Percentiles rank a stretch among this genome's conserved stretches.
Evolutionary conservation across 2,113 vertebrate genomes (phyloP).

Genomic region (Trematocara nigrifrons): DNA sequence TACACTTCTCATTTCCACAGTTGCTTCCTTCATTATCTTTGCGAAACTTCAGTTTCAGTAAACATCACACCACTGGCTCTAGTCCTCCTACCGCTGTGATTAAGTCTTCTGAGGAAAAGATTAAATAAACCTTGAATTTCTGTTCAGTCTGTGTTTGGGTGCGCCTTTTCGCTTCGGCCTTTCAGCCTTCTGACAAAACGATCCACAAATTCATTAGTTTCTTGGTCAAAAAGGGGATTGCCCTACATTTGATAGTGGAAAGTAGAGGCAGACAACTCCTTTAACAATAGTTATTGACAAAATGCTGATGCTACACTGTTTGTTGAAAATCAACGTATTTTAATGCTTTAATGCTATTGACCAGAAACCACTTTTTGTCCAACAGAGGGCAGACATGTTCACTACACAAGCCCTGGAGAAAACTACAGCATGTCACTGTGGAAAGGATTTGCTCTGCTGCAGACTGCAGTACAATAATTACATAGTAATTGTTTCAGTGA

Average conservation of each 20-base stretch:
- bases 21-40: no score
- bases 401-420: background rate
- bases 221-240: background rate
- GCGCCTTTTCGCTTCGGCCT: accelerated
- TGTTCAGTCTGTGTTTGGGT: background rate
- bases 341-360: background rate
- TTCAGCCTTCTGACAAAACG: background rate
- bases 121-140: background rate
- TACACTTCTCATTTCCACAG: no score
- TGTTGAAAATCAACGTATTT: background rate
- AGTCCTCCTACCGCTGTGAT: no score
- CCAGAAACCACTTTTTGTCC: background rate
- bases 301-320: background rate
- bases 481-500: background rate
- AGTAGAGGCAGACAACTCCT: background rate
- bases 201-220: background rate
- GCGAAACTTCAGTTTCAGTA: no score
- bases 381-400: background rate
- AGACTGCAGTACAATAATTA: background rate
- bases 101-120: no score
- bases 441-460: background rate
- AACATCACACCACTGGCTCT: no score
- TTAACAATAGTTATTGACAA: background rate
- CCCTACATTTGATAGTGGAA: background rate
- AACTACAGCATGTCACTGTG: background rate